phyloP scores from a whole-genome alignment of 2,113 vertebrate genomes.

The Gavia stellata region DNA sequence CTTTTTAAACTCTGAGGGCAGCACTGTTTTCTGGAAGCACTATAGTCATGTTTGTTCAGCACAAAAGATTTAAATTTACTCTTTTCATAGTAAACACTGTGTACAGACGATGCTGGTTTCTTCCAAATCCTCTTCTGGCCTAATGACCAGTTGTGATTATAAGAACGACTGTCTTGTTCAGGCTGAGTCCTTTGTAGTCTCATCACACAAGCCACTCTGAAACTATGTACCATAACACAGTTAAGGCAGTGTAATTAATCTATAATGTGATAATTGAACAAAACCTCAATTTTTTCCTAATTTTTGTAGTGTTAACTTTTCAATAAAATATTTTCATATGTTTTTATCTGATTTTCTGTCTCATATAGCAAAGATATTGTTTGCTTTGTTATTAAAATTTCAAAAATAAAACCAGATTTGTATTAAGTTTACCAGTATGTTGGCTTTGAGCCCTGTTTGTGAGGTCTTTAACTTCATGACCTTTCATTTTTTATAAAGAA shows the following conservation, averaged over 20 bases:
- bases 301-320: not conserved
- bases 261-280: not conserved
- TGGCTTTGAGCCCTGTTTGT: not conserved
- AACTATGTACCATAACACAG: not conserved
- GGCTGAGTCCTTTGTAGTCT: not conserved
- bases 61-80: not conserved
- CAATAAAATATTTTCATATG: not conserved
- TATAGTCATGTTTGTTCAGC: not conserved
- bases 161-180: not conserved
- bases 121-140: not conserved
- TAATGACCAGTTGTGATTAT: not conserved
- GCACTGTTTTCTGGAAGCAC: not conserved
- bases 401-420: not conserved
- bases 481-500: not conserved
- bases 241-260: not conserved
- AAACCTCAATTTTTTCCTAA: not conserved
- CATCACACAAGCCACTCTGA: not conserved
- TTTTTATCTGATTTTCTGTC: not conserved
- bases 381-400: not conserved
- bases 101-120: not conserved
- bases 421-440: not conserved
- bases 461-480: not conserved
- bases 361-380: not conserved
- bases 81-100: not conserved
- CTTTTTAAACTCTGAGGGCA: not conserved